Base-by-base conservation (phyloP, 2,797 vertebrate genomes). In the Microctenopoma lineatum region DNA sequence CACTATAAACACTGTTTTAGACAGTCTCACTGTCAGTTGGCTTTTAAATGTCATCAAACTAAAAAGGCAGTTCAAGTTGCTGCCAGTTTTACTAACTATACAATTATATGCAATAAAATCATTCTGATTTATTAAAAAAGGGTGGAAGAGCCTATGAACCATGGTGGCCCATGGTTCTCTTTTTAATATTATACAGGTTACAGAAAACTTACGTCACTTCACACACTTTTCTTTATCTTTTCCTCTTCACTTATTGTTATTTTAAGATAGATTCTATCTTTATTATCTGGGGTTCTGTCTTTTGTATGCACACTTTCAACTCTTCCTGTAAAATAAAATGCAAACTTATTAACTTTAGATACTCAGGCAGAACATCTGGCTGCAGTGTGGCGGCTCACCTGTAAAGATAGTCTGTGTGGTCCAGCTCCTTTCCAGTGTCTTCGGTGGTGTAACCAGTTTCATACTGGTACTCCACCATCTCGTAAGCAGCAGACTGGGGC, bases 361-460 rank as follows among this genome's bases (percentile, higher is more conserved):
- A 16, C 10, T 42, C 16, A 5, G 5, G 1, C 47, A 2, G 48
- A 8, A 13, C 14, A 50, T 14, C 1, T 54, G 32, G 14, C 26
- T 66, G 38, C 12, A 52, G 50, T 38, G 13, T 0, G 7, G 8
- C 12, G 16, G 44, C 74, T 11, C 58, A 92, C 92, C 89, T 90
- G 84, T 75, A 80, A 1, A 92, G 86, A 51, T 84, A 2, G 44
- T 79, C 84, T 65, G 83, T 92, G 21, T 90, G 87, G 10, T 93
- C 91, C 72, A 90, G 83, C 60, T 96, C 94, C 0, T 94, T 92
- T 0, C 92, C 88, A 0, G 94, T 95, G 66, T 96, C 95, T 59
- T 91, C 95, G 0, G 95, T 95, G 58, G 93, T 95, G 76, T 95
- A 95, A 29, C 95, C 94, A 0, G 93, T 95, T 86, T 96, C 95